Evolutionary conservation across 2,113 vertebrate species (phyloP).

Genomic region (Phasianus colchicus): DNA sequence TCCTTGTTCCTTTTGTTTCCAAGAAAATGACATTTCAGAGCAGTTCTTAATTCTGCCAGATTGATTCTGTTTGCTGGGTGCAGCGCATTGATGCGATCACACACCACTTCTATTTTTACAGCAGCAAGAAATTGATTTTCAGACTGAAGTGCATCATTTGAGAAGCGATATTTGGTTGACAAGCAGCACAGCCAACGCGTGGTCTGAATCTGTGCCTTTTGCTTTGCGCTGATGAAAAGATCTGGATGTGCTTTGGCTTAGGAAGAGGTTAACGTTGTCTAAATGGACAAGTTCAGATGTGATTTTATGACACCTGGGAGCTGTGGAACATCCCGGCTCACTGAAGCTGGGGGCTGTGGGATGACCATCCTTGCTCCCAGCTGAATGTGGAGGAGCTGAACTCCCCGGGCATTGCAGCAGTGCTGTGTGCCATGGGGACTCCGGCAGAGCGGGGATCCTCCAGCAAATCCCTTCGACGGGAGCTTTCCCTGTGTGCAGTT

Average conservation of each 20-base stretch:
- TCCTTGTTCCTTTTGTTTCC: background rate
- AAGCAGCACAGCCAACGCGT: background rate
- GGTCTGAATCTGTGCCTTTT: background rate
- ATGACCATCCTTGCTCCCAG: background rate
- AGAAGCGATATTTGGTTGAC: background rate
- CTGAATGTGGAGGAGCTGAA: background rate
- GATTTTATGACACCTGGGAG: background rate
- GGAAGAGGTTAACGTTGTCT: background rate
- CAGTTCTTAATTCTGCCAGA: background rate
- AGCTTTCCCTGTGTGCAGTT: rapidly evolving
- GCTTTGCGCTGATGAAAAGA: background rate
- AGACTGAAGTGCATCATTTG: background rate
- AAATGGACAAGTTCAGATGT: background rate
- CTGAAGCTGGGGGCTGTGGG: background rate
- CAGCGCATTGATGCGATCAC: background rate
- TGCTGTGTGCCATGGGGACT: background rate
- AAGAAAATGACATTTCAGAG: background rate
- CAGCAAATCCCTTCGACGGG: background rate
- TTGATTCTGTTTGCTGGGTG: background rate
- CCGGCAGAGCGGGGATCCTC: background rate
- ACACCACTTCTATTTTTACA: background rate
- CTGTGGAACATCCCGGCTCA: background rate
- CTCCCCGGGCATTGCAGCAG: background rate
- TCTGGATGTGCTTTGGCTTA: background rate
- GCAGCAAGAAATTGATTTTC: background rate